phyloP scores from a whole-genome alignment of 2,113 vertebrate genomes.

The Percopsis transmontana region DNA sequence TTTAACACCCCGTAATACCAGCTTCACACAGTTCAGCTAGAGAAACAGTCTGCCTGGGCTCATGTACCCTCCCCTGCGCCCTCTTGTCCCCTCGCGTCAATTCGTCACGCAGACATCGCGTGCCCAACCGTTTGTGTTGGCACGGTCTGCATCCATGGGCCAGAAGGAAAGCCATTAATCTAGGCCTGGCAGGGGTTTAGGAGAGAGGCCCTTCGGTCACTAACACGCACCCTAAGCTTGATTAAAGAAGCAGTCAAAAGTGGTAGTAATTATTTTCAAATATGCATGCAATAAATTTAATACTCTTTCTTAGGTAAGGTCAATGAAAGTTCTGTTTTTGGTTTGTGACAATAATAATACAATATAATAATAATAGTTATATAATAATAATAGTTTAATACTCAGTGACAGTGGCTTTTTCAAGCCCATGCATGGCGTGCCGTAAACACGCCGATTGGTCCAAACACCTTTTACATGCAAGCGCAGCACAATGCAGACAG shows the following conservation, averaged over 20 bases:
- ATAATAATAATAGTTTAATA: no score
- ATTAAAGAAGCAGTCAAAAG: slow-evolving; percentile 47
- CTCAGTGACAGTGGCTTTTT: background rate
- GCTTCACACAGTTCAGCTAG: slow-evolving; percentile 21
- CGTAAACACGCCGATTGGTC: background rate
- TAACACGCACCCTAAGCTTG: slow-evolving; percentile 45
- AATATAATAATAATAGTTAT: no score
- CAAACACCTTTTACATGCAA: slow-evolving; percentile 7
- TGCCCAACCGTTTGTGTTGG: slow-evolving; percentile 70
- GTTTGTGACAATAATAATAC: background rate
- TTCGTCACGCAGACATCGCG: slow-evolving; percentile 52
- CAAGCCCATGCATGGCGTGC: background rate
- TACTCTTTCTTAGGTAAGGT: background rate
- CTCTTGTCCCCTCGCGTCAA: slow-evolving; percentile 48
- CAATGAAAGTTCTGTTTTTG: background rate
- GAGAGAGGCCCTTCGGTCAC: slow-evolving; percentile 42
- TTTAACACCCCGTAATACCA: slow-evolving; percentile 19
- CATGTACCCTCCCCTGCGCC: slow-evolving; percentile 36
- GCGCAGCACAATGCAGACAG: slow-evolving; percentile 7
- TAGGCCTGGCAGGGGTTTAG: slow-evolving; percentile 36
- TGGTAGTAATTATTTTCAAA: slow-evolving; percentile 21
- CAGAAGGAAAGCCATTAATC: slow-evolving; percentile 63
- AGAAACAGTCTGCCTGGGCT: slow-evolving; percentile 34
- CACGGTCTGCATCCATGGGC: slow-evolving; percentile 51
- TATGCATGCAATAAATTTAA: slow-evolving; percentile 16